Conservation (phyloP, 2,797 vertebrate genomes). For the Darevskia nairensis region DNA sequence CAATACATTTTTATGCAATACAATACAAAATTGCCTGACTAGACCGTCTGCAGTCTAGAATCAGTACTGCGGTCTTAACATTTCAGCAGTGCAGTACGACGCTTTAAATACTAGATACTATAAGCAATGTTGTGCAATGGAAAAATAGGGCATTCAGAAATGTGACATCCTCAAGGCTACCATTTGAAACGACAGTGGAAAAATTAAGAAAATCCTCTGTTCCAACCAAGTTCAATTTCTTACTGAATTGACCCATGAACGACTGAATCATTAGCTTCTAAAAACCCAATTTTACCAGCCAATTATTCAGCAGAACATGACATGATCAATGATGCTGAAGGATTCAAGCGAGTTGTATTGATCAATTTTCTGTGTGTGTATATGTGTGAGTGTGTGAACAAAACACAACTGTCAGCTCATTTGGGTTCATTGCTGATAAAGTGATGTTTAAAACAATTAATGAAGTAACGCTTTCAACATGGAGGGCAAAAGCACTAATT, state of each 20-base stretch:
- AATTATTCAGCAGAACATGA: slow-evolving; percentile 77
- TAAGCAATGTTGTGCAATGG: slow-evolving; percentile 59
- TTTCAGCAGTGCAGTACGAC: slow-evolving; percentile 40
- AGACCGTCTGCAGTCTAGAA: background rate
- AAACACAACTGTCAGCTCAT: slow-evolving; percentile 79
- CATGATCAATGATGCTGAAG: slow-evolving; percentile 78
- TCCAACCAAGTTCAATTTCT: slow-evolving; percentile 64
- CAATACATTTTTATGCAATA: background rate
- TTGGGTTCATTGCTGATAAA: slow-evolving; percentile 71
- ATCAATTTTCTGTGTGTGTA: slow-evolving; percentile 69
- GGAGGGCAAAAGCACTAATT: slow-evolving; percentile 72
- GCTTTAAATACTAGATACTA: slow-evolving; percentile 44
- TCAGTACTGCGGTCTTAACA: background rate
- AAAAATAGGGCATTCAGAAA: slow-evolving; percentile 54
- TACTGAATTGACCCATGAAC: slow-evolving; percentile 70
- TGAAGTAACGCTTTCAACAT: slow-evolving; percentile 69
- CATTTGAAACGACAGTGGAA: slow-evolving; percentile 32
- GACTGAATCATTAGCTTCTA: slow-evolving; percentile 73
- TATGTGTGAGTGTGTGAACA: slow-evolving; percentile 65
- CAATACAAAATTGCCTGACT: background rate
- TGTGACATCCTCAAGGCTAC: slow-evolving; percentile 48
- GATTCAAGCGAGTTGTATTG: slow-evolving; percentile 76
- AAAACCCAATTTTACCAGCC: slow-evolving; percentile 70
- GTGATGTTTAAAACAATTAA: slow-evolving; percentile 79
- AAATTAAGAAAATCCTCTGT: slow-evolving; percentile 61